A percentile compares a stretch with the other conserved stretches of the same genome.
phyloP scores from a whole-genome alignment of 2,888 invertebrate species.

The Drosophila silvestris region DNA sequence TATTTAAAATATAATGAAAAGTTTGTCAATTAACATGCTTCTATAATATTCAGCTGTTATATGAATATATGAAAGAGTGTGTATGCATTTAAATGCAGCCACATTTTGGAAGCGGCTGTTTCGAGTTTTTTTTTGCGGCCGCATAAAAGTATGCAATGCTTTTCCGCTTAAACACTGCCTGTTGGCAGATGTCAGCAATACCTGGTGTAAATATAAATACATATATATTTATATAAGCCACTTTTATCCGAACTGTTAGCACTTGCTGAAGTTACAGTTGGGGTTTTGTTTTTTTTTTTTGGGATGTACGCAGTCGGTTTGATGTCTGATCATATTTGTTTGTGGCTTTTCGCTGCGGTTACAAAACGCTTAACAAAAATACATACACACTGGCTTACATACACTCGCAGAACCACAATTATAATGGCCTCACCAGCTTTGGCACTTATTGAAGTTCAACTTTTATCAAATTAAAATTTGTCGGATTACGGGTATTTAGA shows the following conservation, averaged over 20 bases:
- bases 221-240: constrained; percentile 47
- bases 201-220: constrained; percentile 17
- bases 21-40: constrained; percentile 36
- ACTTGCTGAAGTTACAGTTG: constrained; percentile 20
- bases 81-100: constrained; percentile 10
- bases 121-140: constrained; percentile 44
- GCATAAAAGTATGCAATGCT: constrained; percentile 63
- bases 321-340: constrained; percentile 79
- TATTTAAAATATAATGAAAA: constrained; percentile 14
- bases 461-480: constrained; percentile 80
- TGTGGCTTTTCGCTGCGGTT: constrained; percentile 70
- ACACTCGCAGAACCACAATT: constrained; percentile 55
- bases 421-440: constrained; percentile 69
- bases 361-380: constrained; percentile 62
- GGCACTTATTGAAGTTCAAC: constrained; percentile 74
- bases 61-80: background rate
- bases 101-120: constrained; percentile 7
- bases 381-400: background rate
- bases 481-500: constrained; percentile 81
- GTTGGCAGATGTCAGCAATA: constrained; percentile 36
- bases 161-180: constrained; percentile 36
- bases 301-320: constrained; percentile 47
- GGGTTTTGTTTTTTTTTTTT: constrained; percentile 2
- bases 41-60: constrained; percentile 1
- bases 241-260: constrained; percentile 65